Percentiles rank a stretch among this genome's conserved stretches.
phyloP scores from a whole-genome alignment of 2,113 vertebrate species.

The Pterocles gutturalis region DNA sequence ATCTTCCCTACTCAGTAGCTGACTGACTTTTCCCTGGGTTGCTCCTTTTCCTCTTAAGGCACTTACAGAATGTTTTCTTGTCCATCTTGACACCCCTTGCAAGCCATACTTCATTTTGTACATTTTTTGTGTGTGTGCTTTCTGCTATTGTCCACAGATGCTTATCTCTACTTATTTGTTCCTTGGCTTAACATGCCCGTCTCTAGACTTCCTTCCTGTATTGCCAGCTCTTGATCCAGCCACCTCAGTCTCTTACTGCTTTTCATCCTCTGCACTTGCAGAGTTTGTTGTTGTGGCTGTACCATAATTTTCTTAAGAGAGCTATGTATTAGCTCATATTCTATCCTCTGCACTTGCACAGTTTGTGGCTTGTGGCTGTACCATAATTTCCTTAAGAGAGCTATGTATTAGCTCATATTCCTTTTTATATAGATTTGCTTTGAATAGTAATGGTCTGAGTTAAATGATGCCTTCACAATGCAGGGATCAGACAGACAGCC shows the following conservation, averaged over 20 bases:
- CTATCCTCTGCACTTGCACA: background rate
- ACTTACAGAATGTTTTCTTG: background rate
- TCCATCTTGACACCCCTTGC: background rate
- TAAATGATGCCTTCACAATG: background rate
- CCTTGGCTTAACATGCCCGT: background rate
- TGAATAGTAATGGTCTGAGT: background rate
- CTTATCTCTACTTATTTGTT: background rate
- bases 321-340: background rate
- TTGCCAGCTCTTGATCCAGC: background rate
- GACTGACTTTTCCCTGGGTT: background rate
- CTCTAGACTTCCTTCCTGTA: background rate
- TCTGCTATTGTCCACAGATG: background rate
- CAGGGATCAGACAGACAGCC: rapidly evolving
- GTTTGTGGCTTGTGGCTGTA: background rate
- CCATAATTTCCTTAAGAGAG: background rate
- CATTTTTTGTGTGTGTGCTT: background rate
- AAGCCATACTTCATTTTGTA: background rate
- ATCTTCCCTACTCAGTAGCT: background rate
- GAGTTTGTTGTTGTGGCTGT: background rate
- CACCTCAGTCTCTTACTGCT: background rate
- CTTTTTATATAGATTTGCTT: background rate
- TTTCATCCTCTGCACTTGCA: background rate
- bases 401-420: background rate
- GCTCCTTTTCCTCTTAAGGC: background rate
- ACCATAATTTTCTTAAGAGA: background rate